Evolutionary conservation across 2,113 vertebrate species (phyloP), one percentile per base, ranked within the genome.

Genomic region (Aspiorhynchus laticeps): DNA sequence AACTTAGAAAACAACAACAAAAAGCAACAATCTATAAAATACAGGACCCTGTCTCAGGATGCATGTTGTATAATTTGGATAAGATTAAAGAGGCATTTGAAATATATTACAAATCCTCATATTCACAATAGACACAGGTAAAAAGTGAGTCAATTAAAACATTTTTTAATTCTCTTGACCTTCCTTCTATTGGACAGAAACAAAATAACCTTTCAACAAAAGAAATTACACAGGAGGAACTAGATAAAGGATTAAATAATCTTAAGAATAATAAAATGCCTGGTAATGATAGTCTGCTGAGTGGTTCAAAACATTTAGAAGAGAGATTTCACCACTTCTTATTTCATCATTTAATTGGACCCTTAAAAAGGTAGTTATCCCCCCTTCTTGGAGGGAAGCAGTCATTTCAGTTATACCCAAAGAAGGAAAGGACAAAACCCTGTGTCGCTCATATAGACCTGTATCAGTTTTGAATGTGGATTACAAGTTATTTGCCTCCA

Each of bases 311-410:
- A 21, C 53, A 56, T 56, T 56, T 56, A 65, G 61, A 65, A 65
- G 11, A 65, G 24, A 26, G 11, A 28, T 65, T 28, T 65, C n/a
- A 65, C 11, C n/a, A n/a, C 61, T 65, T 65, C 61, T 65, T 65
- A 28, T 65, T 65, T 12, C 61, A 28, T 65, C 61, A 65, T 65
- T 65, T 65, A 65, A 65, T 65, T 65, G 61, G n/a, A 65, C 61
- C 14, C n/a, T 67, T 31, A 67, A 65, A 65, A n/a, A 65, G 14
- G 63, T 14, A 7, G 63, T 14, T 67, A 31, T 15, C 0, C 63
- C 61, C 2, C 26, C 26, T 31, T 31, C 63, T n/a, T n/a, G 56
- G 56, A 59, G 56, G 56, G 56, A 59, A 59, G 56, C 21, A 8
- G 21, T 59, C 21, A 67, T 67, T 67, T 67, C 63, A 67, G 0